These are phyloP conservation scores for Lepilemur septentrionalis DNA, from an alignment of 2,797 vertebrate genomes.

Conservation along the genomic window DNA sequence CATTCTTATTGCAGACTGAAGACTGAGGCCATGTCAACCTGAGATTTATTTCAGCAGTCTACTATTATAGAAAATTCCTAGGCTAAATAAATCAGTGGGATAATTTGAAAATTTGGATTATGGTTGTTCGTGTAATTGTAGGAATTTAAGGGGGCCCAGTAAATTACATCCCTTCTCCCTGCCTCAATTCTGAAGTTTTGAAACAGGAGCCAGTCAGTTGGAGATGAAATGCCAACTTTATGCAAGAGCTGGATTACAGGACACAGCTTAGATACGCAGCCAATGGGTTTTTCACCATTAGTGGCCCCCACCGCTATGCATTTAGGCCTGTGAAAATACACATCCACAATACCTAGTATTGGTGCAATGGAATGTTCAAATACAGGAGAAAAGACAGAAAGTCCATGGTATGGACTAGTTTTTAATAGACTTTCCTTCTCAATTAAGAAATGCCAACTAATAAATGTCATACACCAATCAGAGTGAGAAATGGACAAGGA, in stretches of 20 bases:
- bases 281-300: not conserved
- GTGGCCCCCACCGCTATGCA: not conserved
- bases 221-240: not conserved
- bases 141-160: not conserved
- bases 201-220: not conserved
- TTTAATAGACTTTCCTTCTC: not conserved
- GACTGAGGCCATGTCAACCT: not conserved
- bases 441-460: not conserved
- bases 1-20: not conserved
- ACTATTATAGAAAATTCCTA: not conserved
- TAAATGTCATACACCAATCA: not conserved
- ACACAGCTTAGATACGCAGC: not conserved
- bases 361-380: not conserved
- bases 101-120: not conserved
- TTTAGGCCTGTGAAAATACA: not conserved
- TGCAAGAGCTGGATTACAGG: not conserved
- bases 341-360: not conserved
- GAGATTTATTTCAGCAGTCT: not conserved
- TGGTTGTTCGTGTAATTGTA: not conserved
- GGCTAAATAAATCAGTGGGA: not conserved
- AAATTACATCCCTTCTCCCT: not conserved
- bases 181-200: slow-evolving; percentile 10
- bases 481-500: not conserved
- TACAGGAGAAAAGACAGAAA: not conserved
- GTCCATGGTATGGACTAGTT: not conserved